phyloP scores from a whole-genome alignment of 1,140 invertebrate species.

The Drosophila prosaltans region DNA sequence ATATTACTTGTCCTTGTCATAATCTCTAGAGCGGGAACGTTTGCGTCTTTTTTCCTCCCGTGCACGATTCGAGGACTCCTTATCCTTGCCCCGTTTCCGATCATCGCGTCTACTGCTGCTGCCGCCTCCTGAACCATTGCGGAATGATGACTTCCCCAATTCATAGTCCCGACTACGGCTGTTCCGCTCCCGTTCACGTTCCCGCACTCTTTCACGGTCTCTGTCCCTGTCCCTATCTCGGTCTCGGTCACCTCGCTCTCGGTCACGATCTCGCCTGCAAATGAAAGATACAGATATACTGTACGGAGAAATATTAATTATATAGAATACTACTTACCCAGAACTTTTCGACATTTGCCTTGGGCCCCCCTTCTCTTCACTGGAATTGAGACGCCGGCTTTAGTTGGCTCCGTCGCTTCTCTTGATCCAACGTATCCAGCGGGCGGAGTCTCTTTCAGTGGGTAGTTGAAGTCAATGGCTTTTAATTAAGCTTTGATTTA shows the following conservation, averaged over 20 bases:
- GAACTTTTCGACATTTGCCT: conserved; percentile 47
- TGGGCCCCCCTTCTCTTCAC: not conserved
- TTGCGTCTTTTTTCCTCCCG: conserved; percentile 74
- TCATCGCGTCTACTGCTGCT: conserved; percentile 45
- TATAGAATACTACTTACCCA: conserved; percentile 35
- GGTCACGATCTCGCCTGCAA: conserved; percentile 24
- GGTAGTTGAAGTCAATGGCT: not conserved
- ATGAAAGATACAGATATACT: not conserved
- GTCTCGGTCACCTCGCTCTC: conserved; percentile 63
- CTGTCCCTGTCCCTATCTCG: conserved; percentile 44
- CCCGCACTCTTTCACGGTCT: conserved; percentile 47
- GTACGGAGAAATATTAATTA: not conserved
- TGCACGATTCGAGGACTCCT: conserved; percentile 84
- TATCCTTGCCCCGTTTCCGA: conserved; percentile 61
- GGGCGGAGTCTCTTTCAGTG: not conserved
- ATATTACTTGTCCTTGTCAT: conserved; percentile 74
- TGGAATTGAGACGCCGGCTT: conserved; percentile 7
- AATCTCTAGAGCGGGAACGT: conserved; percentile 83
- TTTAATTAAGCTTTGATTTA: not conserved
- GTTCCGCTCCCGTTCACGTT: conserved; percentile 50
- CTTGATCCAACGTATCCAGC: not conserved
- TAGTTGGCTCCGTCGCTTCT: not conserved
- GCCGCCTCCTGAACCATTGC: conserved; percentile 26
- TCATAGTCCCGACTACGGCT: conserved; percentile 59
- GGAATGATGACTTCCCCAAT: conserved; percentile 58